These are phyloP conservation scores for Radopholus similis DNA, from an alignment of 1,140 invertebrate genomes.

Conservation along the genomic window DNA sequence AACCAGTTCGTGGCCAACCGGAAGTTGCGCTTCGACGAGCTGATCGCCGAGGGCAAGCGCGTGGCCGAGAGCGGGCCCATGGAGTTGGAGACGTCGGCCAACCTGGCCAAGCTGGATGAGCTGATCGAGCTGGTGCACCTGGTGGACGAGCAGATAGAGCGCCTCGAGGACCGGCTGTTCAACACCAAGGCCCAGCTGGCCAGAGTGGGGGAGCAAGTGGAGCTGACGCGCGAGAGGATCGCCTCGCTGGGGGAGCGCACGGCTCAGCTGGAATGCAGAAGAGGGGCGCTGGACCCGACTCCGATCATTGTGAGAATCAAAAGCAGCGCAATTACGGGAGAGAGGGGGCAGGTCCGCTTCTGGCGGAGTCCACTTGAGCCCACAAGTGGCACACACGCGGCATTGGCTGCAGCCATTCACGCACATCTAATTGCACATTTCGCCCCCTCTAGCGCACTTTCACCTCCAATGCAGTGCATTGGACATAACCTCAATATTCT, in stretches of 20 bases:
- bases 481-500: no score
- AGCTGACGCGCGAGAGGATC: background rate
- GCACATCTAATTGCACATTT: no score
- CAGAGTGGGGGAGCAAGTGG: background rate
- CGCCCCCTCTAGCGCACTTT: no score
- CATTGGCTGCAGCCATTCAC: no score
- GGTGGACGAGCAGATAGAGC: constrained; percentile 7
- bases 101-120: constrained; percentile 44
- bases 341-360: no score
- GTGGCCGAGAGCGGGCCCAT: constrained; percentile 48
- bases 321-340: no score
- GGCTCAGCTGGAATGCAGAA: background rate
- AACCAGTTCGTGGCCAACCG: constrained; percentile 26
- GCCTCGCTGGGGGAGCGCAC: background rate
- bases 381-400: no score
- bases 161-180: background rate
- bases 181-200: background rate
- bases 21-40: constrained; percentile 33
- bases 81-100: constrained; percentile 43
- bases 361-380: no score
- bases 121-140: constrained; percentile 27
- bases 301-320: constrained; percentile 22
- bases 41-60: constrained; percentile 39
- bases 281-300: background rate
- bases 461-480: no score